Evolutionary conservation across 2,797 vertebrate species (phyloP), one percentile per base, ranked within the genome.

Genomic region (Gobionotothen gibberifrons): DNA sequence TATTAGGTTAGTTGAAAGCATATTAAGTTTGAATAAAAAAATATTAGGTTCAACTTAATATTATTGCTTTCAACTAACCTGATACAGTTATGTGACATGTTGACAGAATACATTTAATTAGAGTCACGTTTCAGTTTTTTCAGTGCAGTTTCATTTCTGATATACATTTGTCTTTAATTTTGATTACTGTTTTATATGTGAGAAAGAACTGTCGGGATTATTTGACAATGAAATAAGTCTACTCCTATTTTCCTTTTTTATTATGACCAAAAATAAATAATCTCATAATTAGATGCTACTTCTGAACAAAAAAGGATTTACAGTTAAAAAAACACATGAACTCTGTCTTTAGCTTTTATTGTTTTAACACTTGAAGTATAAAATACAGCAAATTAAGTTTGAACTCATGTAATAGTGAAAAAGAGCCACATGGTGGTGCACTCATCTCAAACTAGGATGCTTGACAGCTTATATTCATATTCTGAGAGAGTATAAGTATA

Each of bases 381-480:
- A 17, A 48, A 39, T 9, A 6, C 10, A 57, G 1, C 40, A 57
- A 4, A 43, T 36, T 36, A 36, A 36, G 21, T 9, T 42, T 3
- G 16, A 1, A 44, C 29, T 14, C 1, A 15, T 83, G 88, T 69
- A 88, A 83, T 88, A 9, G 22, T 42, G 4, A 0, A 0, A 17
- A 1, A 9, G 0, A 0, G 10, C 82, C 92, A 91, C 85, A 64
- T n/a, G 86, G 79, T 84, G 90, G 86, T 82, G 52, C 79, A 71
- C 71, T 70, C 21, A 82, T 84, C 79, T 74, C 62, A 76, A 85
- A 64, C 57, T 85, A 76, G 4, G 36, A 32, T 26, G 44, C 49
- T 39, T 46, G 14, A 49, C 21, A 53, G 43, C 53, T 39, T 56
- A 22, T 17, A 13, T 17, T 16, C 14, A 48, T 3, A 72, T 15